These are phyloP conservation scores for Syrmaticus mikado DNA, from an alignment of 2,113 vertebrate genomes.

Conservation along the genomic window DNA sequence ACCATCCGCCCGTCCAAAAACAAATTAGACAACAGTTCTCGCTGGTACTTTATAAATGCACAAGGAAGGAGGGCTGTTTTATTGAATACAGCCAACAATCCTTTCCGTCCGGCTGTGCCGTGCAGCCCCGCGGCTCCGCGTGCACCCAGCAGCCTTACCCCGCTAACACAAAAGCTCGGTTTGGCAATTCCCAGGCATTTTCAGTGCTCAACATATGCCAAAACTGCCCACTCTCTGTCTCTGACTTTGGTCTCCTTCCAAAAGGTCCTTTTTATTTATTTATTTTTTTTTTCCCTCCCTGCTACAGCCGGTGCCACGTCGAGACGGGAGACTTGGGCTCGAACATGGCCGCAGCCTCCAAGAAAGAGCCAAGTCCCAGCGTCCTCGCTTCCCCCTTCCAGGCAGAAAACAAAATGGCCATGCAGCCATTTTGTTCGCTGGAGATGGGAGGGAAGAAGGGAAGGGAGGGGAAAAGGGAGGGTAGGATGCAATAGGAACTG, in stretches of 20 bases:
- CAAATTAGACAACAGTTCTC: constrained; percentile 63
- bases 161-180: constrained; percentile 68
- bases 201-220: constrained; percentile 65
- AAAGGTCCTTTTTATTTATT: constrained; percentile 25
- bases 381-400: constrained; percentile 59
- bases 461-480: constrained; percentile 8
- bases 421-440: constrained; percentile 74
- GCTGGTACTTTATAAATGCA: constrained; percentile 56
- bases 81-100: constrained; percentile 66
- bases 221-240: constrained; percentile 72
- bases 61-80: constrained; percentile 61
- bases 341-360: constrained; percentile 56
- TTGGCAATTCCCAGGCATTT: constrained; percentile 73
- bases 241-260: constrained; percentile 68
- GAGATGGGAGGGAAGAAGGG: constrained; percentile 64
- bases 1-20: constrained; percentile 54
- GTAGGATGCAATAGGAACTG: constrained; percentile 53
- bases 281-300: neutral
- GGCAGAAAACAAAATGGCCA: constrained; percentile 68
- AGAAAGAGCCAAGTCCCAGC: constrained; percentile 63
- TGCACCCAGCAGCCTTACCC: constrained; percentile 46
- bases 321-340: constrained; percentile 59
- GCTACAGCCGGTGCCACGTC: constrained; percentile 66
- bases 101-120: constrained; percentile 54
- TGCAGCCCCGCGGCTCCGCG: constrained; percentile 54